These are phyloP conservation scores for Panagrolaimus sp. DNA, from an alignment of 1,140 invertebrate genomes.

Conservation along the genomic window DNA sequence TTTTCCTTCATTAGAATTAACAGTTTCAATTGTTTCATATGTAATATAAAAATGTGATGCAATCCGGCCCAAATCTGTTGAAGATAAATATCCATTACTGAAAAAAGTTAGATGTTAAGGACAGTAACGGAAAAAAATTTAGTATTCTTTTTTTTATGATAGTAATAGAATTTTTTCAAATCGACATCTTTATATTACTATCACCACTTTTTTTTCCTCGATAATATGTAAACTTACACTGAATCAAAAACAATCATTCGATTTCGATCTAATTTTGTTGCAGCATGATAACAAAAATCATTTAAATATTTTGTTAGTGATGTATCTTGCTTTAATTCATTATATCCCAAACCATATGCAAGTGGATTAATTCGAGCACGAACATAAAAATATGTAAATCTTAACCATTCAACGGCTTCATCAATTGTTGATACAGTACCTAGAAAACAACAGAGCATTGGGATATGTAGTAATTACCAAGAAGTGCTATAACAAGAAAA, in stretches of 20 bases:
- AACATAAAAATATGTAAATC: conserved; percentile 95
- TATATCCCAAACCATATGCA: conserved; percentile 79
- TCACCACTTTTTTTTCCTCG: no score
- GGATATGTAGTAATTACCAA: no score
- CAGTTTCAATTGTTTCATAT: conserved; percentile 84
- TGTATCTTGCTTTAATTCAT: conserved; percentile 71
- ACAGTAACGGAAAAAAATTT: no score
- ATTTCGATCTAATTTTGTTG: conserved; percentile 79
- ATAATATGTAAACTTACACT: conserved; percentile 31
- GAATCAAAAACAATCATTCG: conserved; percentile 86
- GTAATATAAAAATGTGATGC: conserved; percentile 97
- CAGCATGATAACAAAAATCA: conserved; percentile 92
- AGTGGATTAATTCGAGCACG: conserved; percentile 71
- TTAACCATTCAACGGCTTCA: conserved; percentile 89
- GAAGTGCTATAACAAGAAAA: no score
- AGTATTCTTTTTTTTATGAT: no score
- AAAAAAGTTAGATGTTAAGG: conserved; percentile 63
- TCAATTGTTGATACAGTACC: conserved; percentile 89
- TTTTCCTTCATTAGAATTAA: conserved; percentile 67
- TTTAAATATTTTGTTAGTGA: conserved; percentile 88
- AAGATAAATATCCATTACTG: conserved; percentile 64
- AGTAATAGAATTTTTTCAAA: no score
- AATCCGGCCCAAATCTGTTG: conserved; percentile 92
- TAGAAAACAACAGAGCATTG: no score
- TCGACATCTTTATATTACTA: no score